These are phyloP conservation scores for Phrynocephalus versicolor DNA, from an alignment of 2,113 vertebrate species.

Conservation along the genomic window DNA sequence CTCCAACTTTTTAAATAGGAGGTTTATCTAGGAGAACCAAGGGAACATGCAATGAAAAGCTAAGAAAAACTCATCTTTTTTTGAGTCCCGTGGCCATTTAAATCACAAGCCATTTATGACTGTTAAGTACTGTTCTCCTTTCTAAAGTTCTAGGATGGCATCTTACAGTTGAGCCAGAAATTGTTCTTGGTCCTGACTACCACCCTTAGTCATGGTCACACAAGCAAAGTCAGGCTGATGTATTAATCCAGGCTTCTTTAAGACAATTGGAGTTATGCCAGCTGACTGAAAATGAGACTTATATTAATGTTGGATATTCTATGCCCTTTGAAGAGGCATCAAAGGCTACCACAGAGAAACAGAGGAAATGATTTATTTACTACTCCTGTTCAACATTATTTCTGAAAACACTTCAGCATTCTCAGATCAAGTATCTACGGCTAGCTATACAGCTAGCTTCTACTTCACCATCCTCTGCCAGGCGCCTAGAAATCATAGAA, in stretches of 20 bases:
- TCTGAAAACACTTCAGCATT: neutral
- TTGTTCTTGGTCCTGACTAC: neutral
- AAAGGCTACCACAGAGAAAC: neutral
- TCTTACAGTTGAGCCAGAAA: neutral
- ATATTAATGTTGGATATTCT: neutral
- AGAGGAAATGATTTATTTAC: neutral
- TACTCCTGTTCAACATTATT: neutral
- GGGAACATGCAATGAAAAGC: neutral
- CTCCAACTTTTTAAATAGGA: neutral
- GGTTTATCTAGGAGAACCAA: neutral
- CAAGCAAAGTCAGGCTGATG: neutral
- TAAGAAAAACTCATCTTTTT: neutral
- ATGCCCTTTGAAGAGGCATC: neutral
- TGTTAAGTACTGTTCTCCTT: neutral
- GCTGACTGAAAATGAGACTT: neutral
- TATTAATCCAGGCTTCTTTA: neutral
- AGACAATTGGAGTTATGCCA: neutral
- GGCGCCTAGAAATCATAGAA: neutral
- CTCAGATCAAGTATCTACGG: neutral
- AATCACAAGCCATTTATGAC: neutral
- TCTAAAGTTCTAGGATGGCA: neutral
- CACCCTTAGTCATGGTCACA: neutral
- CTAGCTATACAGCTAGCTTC: neutral
- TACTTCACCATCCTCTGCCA: neutral
- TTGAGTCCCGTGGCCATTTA: neutral